Percentiles rank a stretch among this genome's conserved stretches.
phyloP scores from a whole-genome alignment of 1,140 invertebrate genomes.

The Drosophila pallidifrons region DNA sequence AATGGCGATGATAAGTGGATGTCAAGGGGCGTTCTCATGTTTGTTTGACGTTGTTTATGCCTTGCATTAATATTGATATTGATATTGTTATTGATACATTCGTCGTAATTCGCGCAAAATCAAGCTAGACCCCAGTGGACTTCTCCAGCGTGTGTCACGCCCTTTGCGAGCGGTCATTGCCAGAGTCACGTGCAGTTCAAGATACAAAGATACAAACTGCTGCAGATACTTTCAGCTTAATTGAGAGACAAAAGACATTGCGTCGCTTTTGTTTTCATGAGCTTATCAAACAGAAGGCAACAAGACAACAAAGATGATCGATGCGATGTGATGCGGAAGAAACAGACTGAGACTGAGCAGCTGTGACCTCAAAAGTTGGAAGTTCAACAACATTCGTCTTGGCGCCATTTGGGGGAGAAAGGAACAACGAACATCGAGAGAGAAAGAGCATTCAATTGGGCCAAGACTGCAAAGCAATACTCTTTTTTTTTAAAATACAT shows the following conservation, averaged over 20 bases:
- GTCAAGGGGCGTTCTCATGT: slow-evolving; percentile 63
- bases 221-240: slow-evolving; percentile 15
- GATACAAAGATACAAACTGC: neutral
- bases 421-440: neutral
- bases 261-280: slow-evolving; percentile 10
- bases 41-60: neutral
- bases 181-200: slow-evolving; percentile 13
- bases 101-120: slow-evolving; percentile 26
- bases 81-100: slow-evolving; percentile 6
- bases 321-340: slow-evolving; percentile 14
- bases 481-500: no score
- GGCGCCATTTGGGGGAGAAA: slow-evolving; percentile 6
- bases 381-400: slow-evolving; percentile 34
- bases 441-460: neutral
- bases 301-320: slow-evolving; percentile 32
- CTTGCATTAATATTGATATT: no score
- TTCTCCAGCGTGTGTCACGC: slow-evolving; percentile 35
- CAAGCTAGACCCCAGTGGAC: slow-evolving; percentile 30
- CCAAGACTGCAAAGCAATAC: neutral
- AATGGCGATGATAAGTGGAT: slow-evolving; percentile 72
- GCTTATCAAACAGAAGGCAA: slow-evolving; percentile 14
- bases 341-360: neutral
- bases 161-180: slow-evolving; percentile 32
- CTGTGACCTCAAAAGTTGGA: slow-evolving; percentile 23
- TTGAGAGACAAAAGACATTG: slow-evolving; percentile 34